Evolutionary conservation across 2,797 vertebrate genomes (phyloP), one percentile per base, ranked within the genome.

Genomic region (Sebastes alutus): DNA sequence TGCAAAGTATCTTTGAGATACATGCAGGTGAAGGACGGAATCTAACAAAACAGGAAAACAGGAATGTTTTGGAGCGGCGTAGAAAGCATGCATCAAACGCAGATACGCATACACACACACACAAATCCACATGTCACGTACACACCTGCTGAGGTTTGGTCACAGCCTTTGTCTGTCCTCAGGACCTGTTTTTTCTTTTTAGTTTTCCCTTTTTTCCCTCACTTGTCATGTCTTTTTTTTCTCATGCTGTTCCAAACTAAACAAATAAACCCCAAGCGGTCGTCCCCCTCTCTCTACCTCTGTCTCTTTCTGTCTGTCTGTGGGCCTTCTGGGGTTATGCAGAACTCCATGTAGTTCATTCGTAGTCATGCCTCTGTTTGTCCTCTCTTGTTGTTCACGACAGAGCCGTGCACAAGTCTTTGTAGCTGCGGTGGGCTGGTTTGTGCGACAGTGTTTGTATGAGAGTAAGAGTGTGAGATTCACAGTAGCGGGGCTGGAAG

Each of bases 81-180:
- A 23, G 25, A 25, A 54, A 29, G 22, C 7, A 58, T 33, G 38
- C n/a, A 68, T 74, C 32, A 65, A 29, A 63, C 16, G 29, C 33
- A 62, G 8, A 46, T 11, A n/a, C 38, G 14, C 38, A 42, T 7
- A 42, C 14, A 42, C 38, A 65, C 38, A 64, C 32, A 65, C 77
- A 81, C 76, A 64, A 58, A 73, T 33, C 14, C 59, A 66, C 74
- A 75, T 75, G 80, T 87, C 76, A 84, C 23, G n/a, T 8, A 89
- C 87, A 90, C 88, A 93, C 84, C 86, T 88, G 81, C 75, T 87
- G 86, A 91, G 87, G 91, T 88, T 88, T 85, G 87, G 77, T 88
- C 82, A 71, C 69, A 88, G 84, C 80, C 70, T 78, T 78, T 90
- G 61, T 81, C 62, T 42, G 46, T 86, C 87, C 78, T 84, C 77